Percentiles rank a stretch among this genome's conserved stretches.
Conservation (phyloP, 2,113 vertebrate species). For the Orycteropus afer region DNA sequence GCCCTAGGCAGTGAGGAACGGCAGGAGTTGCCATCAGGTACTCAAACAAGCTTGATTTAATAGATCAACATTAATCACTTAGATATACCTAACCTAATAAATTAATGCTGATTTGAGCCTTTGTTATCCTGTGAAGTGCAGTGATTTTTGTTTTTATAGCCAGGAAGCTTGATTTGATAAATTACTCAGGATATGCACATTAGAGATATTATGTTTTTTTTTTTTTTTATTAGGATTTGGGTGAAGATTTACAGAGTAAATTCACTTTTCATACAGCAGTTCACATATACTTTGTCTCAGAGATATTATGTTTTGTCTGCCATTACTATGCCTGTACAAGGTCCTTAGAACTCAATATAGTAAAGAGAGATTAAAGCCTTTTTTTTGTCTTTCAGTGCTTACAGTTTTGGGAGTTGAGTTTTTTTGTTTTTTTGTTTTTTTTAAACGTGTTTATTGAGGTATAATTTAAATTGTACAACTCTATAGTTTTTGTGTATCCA, state of each 20-base stretch:
- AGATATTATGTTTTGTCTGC: background rate
- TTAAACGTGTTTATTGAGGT: background rate
- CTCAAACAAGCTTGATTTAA: background rate
- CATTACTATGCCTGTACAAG: background rate
- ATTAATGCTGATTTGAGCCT: background rate
- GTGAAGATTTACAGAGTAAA: too few relatives aligned
- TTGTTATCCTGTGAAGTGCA: background rate
- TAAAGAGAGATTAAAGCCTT: background rate
- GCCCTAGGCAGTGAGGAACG: background rate
- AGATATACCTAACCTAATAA: background rate
- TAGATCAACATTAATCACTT: background rate
- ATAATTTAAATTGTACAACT: conserved; percentile 11
- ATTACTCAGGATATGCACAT: background rate
- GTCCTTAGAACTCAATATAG: background rate
- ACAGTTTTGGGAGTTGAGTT: background rate
- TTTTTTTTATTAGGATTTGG: background rate
- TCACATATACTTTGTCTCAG: too few relatives aligned
- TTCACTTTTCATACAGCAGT: too few relatives aligned
- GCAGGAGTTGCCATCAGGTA: background rate
- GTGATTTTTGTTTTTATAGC: background rate
- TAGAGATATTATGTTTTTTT: background rate
- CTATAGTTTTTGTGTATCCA: background rate
- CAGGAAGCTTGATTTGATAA: background rate
- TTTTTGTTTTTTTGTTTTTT: too few relatives aligned
- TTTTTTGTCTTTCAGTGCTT: background rate